These are phyloP conservation scores for Columba guinea DNA, from an alignment of 2,797 vertebrate species.

Conservation along the genomic window DNA sequence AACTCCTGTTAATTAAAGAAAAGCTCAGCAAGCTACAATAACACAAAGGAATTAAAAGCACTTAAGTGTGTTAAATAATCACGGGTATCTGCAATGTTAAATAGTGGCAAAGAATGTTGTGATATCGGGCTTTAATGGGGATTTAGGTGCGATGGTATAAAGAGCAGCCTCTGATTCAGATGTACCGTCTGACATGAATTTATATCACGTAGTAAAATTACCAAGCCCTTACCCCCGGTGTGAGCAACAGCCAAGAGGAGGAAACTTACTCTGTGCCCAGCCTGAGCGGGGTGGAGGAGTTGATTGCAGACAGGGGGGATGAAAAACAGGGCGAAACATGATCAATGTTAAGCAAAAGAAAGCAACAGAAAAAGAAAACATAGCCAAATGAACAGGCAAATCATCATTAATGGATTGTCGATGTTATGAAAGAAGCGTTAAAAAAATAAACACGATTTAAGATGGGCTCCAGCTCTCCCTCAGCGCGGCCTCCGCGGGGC, in stretches of 20 bases:
- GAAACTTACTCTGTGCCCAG: constrained; percentile 99
- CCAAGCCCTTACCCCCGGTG: constrained; percentile 68
- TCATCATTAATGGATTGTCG: constrained; percentile 76
- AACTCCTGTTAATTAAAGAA: background rate
- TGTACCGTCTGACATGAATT: background rate
- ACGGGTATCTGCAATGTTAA: background rate
- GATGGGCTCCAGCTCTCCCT: background rate
- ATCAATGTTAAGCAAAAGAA: constrained; percentile 83
- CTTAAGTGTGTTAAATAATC: accelerated
- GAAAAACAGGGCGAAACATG: constrained; percentile 83
- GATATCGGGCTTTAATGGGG: background rate
- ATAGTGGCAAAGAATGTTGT: accelerated
- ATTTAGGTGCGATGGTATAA: background rate
- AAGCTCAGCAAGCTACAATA: background rate
- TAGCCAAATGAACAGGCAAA: constrained; percentile 84
- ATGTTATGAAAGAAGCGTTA: constrained; percentile 77
- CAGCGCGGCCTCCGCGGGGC: background rate
- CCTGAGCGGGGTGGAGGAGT: constrained; percentile 88
- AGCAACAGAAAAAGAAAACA: constrained; percentile 80
- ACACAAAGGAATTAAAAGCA: background rate
- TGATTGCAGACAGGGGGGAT: constrained; percentile 87
- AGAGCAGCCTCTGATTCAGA: background rate
- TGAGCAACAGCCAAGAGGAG: constrained; percentile 78
- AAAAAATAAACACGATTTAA: background rate
- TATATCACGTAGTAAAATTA: accelerated